phyloP scores from a whole-genome alignment of 2,797 vertebrate genomes.

The Lophius americanus region DNA sequence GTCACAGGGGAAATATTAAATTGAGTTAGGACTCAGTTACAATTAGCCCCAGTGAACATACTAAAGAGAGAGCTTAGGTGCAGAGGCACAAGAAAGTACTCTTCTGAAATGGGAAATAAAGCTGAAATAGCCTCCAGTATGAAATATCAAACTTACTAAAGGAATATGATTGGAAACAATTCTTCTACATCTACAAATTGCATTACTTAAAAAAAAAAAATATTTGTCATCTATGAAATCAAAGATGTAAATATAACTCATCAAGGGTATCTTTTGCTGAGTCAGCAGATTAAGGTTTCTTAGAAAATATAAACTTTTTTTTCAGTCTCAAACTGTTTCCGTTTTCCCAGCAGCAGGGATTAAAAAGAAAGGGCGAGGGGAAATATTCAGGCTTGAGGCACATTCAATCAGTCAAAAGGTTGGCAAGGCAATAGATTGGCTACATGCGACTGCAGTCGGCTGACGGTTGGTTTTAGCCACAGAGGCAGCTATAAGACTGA shows the following conservation, averaged over 20 bases:
- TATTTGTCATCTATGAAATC: constrained; percentile 14
- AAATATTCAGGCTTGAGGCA: constrained; percentile 31
- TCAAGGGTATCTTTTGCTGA: background rate
- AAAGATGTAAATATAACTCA: background rate
- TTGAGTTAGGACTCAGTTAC: constrained; percentile 45
- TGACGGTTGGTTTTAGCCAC: constrained; percentile 6
- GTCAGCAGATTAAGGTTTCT: constrained; percentile 1
- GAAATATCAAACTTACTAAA: constrained; percentile 25
- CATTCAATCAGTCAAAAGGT: constrained; percentile 49
- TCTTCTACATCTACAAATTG: background rate
- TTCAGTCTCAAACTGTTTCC: constrained; percentile 4
- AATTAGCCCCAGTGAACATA: constrained; percentile 29
- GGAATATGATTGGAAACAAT: constrained; percentile 21
- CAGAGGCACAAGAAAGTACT: constrained; percentile 33
- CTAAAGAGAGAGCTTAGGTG: constrained; percentile 25
- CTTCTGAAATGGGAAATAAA: constrained; percentile 30
- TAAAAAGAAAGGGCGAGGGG: constrained; percentile 6
- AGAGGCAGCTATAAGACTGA: background rate
- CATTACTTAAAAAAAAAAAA: constrained; percentile 1
- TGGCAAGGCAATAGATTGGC: constrained; percentile 37
- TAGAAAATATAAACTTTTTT: background rate
- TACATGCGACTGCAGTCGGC: constrained; percentile 17
- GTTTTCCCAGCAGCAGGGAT: constrained; percentile 5
- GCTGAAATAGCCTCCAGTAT: constrained; percentile 20
- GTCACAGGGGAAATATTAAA: constrained; percentile 53